phyloP scores from a whole-genome alignment of 1,140 invertebrate genomes.

The Leptestheria dahalacensis region DNA sequence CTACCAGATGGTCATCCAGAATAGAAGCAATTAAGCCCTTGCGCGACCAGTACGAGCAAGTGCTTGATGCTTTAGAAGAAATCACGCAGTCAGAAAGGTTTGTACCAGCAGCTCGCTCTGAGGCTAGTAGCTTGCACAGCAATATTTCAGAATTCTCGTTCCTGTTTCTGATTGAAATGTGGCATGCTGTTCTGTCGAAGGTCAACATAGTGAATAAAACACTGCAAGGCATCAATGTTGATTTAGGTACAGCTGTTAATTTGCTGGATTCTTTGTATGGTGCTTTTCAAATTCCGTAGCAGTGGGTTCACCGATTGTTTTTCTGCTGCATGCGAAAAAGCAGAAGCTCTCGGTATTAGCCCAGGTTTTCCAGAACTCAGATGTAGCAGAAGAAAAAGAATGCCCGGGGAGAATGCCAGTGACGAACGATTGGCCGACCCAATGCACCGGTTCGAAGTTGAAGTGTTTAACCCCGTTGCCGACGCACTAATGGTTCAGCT shows the following conservation, averaged over 20 bases:
- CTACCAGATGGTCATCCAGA: constrained; percentile 1
- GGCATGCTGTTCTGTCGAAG: neutral
- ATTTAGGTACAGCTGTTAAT: neutral
- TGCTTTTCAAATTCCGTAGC: neutral
- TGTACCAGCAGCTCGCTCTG: neutral
- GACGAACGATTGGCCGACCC: neutral
- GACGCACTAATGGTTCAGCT: neutral
- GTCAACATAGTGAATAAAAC: neutral
- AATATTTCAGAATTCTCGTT: neutral
- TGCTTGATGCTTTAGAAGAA: neutral
- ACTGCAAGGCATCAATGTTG: neutral
- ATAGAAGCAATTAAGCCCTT: constrained; percentile 8
- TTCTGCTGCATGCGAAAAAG: neutral
- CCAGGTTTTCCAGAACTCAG: neutral
- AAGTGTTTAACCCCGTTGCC: neutral
- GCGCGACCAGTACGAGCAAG: neutral
- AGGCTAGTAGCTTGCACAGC: no score
- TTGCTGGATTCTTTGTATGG: neutral
- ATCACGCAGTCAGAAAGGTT: neutral
- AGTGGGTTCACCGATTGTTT: neutral
- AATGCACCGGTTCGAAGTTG: neutral
- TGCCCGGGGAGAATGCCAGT: neutral
- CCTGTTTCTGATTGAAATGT: neutral
- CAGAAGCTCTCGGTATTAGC: neutral
- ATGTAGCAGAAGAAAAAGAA: neutral